Evolutionary conservation across 1,140 invertebrate genomes (phyloP), one percentile per base, ranked within the genome.

Genomic region (Rhopalosiphum padi): DNA sequence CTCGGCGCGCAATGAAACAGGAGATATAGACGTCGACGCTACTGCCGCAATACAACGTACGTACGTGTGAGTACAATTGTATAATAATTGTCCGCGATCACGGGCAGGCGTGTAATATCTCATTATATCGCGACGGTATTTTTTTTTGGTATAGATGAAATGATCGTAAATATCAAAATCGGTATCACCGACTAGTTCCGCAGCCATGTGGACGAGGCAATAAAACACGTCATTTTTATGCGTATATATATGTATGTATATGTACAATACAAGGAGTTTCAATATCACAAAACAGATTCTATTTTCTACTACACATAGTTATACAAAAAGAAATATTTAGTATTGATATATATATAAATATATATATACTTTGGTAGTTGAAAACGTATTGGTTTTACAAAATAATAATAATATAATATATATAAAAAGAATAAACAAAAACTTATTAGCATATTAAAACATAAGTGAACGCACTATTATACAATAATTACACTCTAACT

Each of bases 211-310:
- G 83, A 85, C 23, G 35, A 85, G 30, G 60, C 60, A 85, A 85
- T 85, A 41, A 85, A 41, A 43, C 37, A 43, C 37, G 22, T 21
- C 1, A 5, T 87, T 51, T 87, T n/a, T 87, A 41, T 46, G n/a
- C 51, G 43, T 18, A 46, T 48, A 25, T 41, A 25, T 85, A 85
- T 43, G 37, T 41, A 41, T 85, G 37, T 85, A 37, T 89, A 53
- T 89, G 87, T 89, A 89, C 86, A 88, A 51, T 88, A 88, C 23
- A 48, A 91, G 68, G 90, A 48, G 43, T 51, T 89, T 37, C n/a
- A 53, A 89, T 91, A 91, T 91, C 90, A 91, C 90, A 83, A 83
- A 91, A 91, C 90, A 83, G 90, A 82, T 91, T 41, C 90, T 91
- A 82, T 46, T 91, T 43, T 21, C 46, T 51, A 91, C 90, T 22